phyloP scores from a whole-genome alignment of 2,113 vertebrate species.

The Promerops cafer region DNA sequence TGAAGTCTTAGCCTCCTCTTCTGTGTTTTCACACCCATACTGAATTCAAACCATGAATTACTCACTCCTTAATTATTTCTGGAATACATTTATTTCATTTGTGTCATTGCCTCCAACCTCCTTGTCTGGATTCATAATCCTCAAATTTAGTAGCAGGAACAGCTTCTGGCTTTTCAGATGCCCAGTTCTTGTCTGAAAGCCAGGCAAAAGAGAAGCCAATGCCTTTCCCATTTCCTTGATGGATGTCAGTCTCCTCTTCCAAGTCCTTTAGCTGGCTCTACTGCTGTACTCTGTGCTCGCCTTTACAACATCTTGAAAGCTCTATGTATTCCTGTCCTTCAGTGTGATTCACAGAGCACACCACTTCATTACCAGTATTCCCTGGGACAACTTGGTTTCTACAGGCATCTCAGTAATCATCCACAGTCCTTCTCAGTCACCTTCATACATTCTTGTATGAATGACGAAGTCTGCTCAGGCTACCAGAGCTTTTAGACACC shows the following conservation, averaged over 20 bases:
- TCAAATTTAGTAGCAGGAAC: not conserved
- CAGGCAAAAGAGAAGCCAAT: not conserved
- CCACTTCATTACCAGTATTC: not conserved
- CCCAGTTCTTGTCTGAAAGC: not conserved
- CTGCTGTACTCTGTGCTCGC: not conserved
- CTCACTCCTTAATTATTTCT: not conserved
- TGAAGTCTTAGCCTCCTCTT: not conserved
- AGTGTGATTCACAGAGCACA: not conserved
- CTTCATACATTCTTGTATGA: too few species aligned
- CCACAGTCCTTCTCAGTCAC: not conserved
- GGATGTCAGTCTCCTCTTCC: not conserved
- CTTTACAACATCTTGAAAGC: not conserved
- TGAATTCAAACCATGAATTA: not conserved
- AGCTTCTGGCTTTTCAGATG: not conserved
- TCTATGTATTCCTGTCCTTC: not conserved
- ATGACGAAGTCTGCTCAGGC: not conserved
- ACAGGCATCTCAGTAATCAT: not conserved
- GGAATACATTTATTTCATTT: not conserved
- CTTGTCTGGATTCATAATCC: not conserved
- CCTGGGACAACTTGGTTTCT: not conserved
- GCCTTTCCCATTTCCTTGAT: not conserved
- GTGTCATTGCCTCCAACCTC: not conserved
- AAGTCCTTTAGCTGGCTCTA: not conserved
- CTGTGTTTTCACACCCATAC: not conserved
- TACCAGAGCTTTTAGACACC: not conserved